These are phyloP conservation scores for Heteromyza rotundicornis DNA, from an alignment of 2,888 invertebrate genomes.

Conservation along the genomic window DNA sequence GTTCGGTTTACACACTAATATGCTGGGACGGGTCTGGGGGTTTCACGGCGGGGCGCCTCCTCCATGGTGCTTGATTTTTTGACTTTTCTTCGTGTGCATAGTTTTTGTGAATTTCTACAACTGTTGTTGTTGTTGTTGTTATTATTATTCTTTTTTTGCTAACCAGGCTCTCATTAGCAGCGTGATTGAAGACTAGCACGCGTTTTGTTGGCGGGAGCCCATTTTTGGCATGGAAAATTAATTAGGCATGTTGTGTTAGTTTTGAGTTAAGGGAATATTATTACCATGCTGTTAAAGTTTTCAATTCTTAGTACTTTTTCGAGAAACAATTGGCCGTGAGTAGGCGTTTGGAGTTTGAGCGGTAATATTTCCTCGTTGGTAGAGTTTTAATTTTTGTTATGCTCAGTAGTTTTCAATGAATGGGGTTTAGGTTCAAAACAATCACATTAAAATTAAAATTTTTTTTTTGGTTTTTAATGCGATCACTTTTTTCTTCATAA, in stretches of 20 bases:
- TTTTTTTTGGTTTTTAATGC: too few species aligned
- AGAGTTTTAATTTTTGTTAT: too few species aligned
- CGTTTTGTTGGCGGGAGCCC: not conserved
- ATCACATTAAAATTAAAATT: too few species aligned
- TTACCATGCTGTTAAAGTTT: not conserved
- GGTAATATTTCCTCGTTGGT: not conserved
- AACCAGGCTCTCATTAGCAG: not conserved
- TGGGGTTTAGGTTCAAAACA: too few species aligned
- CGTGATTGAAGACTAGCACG: constrained; percentile 3
- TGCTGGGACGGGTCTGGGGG: not conserved
- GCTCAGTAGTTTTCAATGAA: too few species aligned
- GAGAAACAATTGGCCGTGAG: too few species aligned
- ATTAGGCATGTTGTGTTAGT: not conserved
- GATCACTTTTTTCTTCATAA: too few species aligned
- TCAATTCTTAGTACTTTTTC: too few species aligned
- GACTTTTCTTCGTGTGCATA: not conserved
- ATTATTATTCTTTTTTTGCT: not conserved
- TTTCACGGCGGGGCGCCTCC: not conserved
- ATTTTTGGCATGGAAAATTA: constrained; percentile 6
- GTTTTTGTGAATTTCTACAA: too few species aligned
- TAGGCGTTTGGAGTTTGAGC: too few species aligned
- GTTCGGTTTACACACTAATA: not conserved
- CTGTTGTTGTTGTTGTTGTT: not conserved
- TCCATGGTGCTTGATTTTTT: not conserved
- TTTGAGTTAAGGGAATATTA: too few species aligned